Base-by-base conservation (phyloP, 2,888 invertebrate species). In the Carabus problematicus region DNA sequence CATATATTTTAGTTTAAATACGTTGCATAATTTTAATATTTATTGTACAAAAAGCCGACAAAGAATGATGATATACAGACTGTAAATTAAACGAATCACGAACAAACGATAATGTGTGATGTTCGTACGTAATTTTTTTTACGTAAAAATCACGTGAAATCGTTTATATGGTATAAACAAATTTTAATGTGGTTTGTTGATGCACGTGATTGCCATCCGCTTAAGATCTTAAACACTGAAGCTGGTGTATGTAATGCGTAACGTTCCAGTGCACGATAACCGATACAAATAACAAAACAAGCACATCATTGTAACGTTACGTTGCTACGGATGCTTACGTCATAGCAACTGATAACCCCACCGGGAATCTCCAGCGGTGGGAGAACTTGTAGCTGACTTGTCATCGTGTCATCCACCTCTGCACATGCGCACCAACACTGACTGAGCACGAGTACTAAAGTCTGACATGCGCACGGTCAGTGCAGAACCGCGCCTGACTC, bases 351-450 rank as follows among this genome's bases (percentile, higher is more conserved):
- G 29, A 29, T 29, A 29, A 29, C 29, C 29, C 29, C 6, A 29
- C 6, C 29, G 29, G 29, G 29, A 29, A 29, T 29, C 29, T 29
- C 29, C 29, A 6, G 29, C 18, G 52, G 52, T 14, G 52, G 52
- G 52, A 52, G 52, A 52, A 52, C 14, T 52, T 52, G 9, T 52
- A 16, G 9, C 39, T 40, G 45, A 52, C 14, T 67, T 64, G 54
- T 67, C 67, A 67, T 58, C n/a, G 67, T 67, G 67, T 67, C 67
- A 67, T 42, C 67, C 67, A 67, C 67, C 67, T 67, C 52, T 52
- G 54, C 67, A 60, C 67, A 60, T 59, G 67, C 67, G 60, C 42
- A 67, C 12, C 9, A 12, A 8, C 16, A 14, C 19, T 29, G 8
- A 11, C 42, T 52, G 42, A 67, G 54, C 67, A 67, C 60, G 67